Evolutionary conservation across 2,888 invertebrate genomes (phyloP).

Genomic region (Athetis lepigone): DNA sequence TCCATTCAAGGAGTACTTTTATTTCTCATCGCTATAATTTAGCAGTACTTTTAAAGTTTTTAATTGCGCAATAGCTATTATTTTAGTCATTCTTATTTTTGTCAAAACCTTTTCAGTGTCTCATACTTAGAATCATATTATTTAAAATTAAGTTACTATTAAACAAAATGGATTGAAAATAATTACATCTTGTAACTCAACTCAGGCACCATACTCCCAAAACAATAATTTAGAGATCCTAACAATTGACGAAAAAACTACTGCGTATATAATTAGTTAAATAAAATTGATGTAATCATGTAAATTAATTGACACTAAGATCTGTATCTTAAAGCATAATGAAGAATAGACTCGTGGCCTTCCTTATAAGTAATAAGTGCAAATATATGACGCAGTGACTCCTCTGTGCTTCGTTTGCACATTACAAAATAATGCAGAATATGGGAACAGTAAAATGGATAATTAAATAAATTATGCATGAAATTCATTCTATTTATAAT

Average conservation of each 20-base stretch:
- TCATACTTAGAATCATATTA: background rate
- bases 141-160: background rate
- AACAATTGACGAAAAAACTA: constrained; percentile 55
- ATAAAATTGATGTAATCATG: constrained; percentile 67
- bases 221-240: constrained; percentile 56
- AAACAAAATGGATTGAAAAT: background rate
- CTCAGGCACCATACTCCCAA: background rate
- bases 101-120: background rate
- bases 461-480: background rate
- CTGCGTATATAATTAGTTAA: constrained; percentile 60
- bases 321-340: constrained; percentile 75
- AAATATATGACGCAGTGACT: constrained; percentile 23
- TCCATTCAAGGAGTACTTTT: too few species aligned
- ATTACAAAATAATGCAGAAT: constrained; percentile 30
- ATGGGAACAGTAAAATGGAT: constrained; percentile 17
- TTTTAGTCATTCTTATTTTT: background rate
- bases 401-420: constrained; percentile 1
- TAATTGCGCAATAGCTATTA: background rate
- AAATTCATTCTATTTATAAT: constrained; percentile 1
- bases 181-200: background rate
- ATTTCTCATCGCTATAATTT: too few species aligned
- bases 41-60: too few species aligned
- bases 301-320: constrained; percentile 76
- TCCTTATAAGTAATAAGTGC: constrained; percentile 63
- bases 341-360: constrained; percentile 73